A percentile compares a stretch with the other conserved stretches of the same genome.
Evolutionary conservation across 1,140 invertebrate genomes (phyloP).

Genomic region (Leptinotarsa defecta): DNA sequence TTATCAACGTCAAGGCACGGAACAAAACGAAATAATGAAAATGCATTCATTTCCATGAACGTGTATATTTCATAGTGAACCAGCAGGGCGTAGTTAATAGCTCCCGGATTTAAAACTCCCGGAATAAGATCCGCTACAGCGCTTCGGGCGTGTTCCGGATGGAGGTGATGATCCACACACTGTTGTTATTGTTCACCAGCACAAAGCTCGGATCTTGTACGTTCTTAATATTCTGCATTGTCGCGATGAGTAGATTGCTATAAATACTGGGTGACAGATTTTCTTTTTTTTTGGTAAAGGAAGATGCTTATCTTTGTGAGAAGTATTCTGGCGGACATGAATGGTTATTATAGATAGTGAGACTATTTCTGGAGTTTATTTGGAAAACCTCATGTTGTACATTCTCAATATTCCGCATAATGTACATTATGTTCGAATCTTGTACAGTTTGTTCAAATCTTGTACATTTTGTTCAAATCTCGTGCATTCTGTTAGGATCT

Average conservation of each 20-base stretch:
- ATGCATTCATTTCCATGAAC: slow-evolving; percentile 47
- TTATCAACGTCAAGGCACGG: slow-evolving; percentile 25
- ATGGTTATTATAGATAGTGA: too few species aligned
- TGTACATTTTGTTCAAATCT: too few species aligned
- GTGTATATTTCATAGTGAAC: slow-evolving; percentile 35
- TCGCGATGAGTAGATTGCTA: slow-evolving; percentile 31
- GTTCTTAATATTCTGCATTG: slow-evolving; percentile 33
- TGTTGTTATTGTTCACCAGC: slow-evolving; percentile 33
- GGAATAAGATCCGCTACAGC: slow-evolving; percentile 33
- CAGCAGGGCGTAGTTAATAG: slow-evolving; percentile 32
- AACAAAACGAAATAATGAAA: slow-evolving; percentile 47
- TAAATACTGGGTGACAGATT: neutral
- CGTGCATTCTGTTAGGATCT: too few species aligned
- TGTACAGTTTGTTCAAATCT: too few species aligned
- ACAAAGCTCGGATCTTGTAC: slow-evolving; percentile 23
- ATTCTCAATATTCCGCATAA: too few species aligned
- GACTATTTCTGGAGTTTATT: too few species aligned
- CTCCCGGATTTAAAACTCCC: slow-evolving; percentile 30
- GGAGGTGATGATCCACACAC: slow-evolving; percentile 40
- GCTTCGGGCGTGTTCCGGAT: slow-evolving; percentile 30
- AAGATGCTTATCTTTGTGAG: slow-evolving; percentile 10
- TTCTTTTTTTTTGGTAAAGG: neutral
- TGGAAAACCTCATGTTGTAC: too few species aligned
- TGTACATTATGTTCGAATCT: too few species aligned
- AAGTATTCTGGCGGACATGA: too few species aligned